These are phyloP conservation scores for Miniopterus natalensis DNA, from an alignment of 2,113 vertebrate species.

Conservation along the genomic window DNA sequence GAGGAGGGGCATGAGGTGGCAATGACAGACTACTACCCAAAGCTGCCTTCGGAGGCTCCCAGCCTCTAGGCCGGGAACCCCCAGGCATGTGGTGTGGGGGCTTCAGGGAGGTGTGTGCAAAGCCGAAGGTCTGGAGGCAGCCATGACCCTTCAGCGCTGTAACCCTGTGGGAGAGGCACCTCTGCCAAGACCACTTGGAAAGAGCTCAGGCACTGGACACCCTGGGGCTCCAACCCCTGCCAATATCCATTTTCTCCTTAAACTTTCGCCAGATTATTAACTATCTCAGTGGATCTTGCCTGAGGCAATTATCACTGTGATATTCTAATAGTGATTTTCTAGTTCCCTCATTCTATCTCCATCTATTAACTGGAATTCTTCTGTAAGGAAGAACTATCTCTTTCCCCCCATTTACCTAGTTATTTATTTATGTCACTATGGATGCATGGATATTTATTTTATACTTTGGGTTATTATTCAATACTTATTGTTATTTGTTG, in stretches of 20 bases:
- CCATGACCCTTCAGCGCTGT: neutral
- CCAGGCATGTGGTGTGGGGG: neutral
- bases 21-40: rapidly evolving
- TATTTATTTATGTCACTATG: no score
- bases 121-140: neutral
- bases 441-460: no score
- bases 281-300: neutral
- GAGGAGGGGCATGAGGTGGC: rapidly evolving
- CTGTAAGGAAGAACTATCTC: neutral
- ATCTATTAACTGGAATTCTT: neutral
- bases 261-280: neutral
- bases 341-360: neutral
- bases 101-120: neutral
- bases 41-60: neutral
- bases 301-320: neutral
- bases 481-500: no score
- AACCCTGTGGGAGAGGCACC: rapidly evolving
- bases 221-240: neutral
- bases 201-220: neutral
- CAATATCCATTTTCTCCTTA: neutral
- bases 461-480: no score
- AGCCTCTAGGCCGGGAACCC: neutral
- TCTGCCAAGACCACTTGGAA: neutral
- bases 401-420: neutral
- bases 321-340: neutral